phyloP scores from a whole-genome alignment of 1,140 invertebrate species.

The Dolichoris vasculosae region DNA sequence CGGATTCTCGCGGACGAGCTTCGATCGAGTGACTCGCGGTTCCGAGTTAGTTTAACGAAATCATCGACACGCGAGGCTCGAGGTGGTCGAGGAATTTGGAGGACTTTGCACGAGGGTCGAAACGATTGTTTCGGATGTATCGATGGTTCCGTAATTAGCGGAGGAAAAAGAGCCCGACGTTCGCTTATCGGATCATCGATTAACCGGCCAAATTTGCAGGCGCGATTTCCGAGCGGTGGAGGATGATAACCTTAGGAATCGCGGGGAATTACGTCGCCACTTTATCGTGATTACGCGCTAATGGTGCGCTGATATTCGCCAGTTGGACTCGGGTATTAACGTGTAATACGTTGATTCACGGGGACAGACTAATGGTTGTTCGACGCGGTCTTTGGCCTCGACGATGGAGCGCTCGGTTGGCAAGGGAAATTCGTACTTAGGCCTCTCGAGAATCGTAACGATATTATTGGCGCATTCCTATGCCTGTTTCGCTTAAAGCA shows the following conservation, averaged over 20 bases:
- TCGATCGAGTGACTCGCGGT: not conserved
- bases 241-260: not conserved
- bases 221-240: no score
- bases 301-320: slow-evolving; percentile 20
- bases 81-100: no score
- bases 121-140: no score
- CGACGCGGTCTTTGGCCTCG: not conserved
- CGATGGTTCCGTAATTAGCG: no score
- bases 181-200: no score
- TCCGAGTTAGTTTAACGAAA: not conserved
- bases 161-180: no score
- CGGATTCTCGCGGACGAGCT: not conserved
- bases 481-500: not conserved
- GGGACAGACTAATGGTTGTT: not conserved
- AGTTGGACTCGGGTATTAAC: not conserved
- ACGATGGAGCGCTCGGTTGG: not conserved
- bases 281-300: slow-evolving; percentile 31
- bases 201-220: no score
- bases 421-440: not conserved
- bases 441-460: slow-evolving; percentile 8
- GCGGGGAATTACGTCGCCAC: not conserved
- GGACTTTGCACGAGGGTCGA: no score
- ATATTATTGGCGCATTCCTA: not conserved
- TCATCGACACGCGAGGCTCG: no score
- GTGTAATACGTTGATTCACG: slow-evolving; percentile 28